These are phyloP conservation scores for Hoplodrina ambigua DNA, from an alignment of 2,888 invertebrate species.

Conservation along the genomic window DNA sequence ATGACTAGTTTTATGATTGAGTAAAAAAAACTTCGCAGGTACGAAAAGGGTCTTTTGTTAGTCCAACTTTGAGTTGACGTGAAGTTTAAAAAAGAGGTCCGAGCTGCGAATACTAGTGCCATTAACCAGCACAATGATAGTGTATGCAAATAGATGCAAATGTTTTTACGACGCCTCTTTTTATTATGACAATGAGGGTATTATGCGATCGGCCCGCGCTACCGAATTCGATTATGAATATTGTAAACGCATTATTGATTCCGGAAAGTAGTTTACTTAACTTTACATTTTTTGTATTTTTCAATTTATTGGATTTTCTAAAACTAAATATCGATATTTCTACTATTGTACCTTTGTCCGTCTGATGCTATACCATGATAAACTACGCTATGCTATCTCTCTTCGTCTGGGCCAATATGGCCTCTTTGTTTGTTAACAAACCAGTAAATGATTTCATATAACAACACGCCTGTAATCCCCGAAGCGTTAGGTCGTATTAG, in stretches of 20 bases:
- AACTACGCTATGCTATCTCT: too few species aligned
- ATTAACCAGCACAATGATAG: conserved; percentile 75
- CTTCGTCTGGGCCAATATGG: neutral
- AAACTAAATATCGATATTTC: too few species aligned
- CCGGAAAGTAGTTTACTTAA: conserved; percentile 38
- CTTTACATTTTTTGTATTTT: too few species aligned
- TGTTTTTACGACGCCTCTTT: conserved; percentile 77
- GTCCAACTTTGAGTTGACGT: conserved; percentile 63
- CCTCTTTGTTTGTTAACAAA: neutral
- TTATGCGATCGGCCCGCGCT: conserved; percentile 74
- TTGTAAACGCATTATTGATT: conserved; percentile 78
- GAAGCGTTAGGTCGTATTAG: too few species aligned
- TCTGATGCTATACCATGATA: neutral
- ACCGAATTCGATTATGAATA: conserved; percentile 79
- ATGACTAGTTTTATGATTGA: conserved; percentile 82
- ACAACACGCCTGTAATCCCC: too few species aligned
- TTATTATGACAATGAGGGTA: conserved; percentile 72
- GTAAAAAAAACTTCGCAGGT: conserved; percentile 86
- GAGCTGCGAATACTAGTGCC: conserved; percentile 77
- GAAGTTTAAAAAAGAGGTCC: conserved; percentile 59
- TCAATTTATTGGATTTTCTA: neutral
- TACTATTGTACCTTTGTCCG: neutral
- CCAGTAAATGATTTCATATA: neutral
- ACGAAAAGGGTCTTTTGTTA: conserved; percentile 79
- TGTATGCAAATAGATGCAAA: conserved; percentile 87